Evolutionary conservation across 2,113 vertebrate species (phyloP).

Genomic region (Larimichthys crocea): DNA sequence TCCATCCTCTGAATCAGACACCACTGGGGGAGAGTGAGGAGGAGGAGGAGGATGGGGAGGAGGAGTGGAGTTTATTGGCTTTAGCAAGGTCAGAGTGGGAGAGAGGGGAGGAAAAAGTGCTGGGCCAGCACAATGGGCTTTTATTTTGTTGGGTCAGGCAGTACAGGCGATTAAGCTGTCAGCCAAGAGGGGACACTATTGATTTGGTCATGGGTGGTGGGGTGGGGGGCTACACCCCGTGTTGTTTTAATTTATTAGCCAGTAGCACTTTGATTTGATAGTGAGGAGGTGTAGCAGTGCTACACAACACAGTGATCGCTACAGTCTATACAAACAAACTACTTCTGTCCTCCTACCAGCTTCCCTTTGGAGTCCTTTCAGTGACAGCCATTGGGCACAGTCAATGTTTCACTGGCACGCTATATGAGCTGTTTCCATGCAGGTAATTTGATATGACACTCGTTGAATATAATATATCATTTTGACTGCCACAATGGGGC

Average conservation of each 20-base stretch:
- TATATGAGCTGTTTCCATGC: conserved; percentile 52
- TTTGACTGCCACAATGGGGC: conserved; percentile 68
- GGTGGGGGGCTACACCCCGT: conserved; percentile 27
- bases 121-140: conserved; percentile 68
- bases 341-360: conserved; percentile 33
- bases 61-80: conserved; percentile 71
- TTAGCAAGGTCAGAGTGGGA: conserved; percentile 76
- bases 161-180: conserved; percentile 77
- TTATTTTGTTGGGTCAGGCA: conserved; percentile 80
- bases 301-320: conserved; percentile 30
- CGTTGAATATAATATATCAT: conserved; percentile 67
- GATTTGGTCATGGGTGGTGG: conserved; percentile 62
- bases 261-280: conserved; percentile 64
- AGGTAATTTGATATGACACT: conserved; percentile 74
- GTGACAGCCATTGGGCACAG: conserved; percentile 53
- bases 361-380: conserved; percentile 44
- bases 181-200: conserved; percentile 73
- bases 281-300: conserved; percentile 50
- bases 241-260: conserved; percentile 78
- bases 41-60: conserved; percentile 1
- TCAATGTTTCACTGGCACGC: conserved; percentile 57
- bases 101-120: conserved; percentile 65
- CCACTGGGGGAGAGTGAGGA: conserved; percentile 6
- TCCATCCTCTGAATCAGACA: conserved; percentile 63
- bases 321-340: conserved; percentile 32